Conservation (phyloP, 2,888 invertebrate genomes). For the Aphodius sticticus region DNA sequence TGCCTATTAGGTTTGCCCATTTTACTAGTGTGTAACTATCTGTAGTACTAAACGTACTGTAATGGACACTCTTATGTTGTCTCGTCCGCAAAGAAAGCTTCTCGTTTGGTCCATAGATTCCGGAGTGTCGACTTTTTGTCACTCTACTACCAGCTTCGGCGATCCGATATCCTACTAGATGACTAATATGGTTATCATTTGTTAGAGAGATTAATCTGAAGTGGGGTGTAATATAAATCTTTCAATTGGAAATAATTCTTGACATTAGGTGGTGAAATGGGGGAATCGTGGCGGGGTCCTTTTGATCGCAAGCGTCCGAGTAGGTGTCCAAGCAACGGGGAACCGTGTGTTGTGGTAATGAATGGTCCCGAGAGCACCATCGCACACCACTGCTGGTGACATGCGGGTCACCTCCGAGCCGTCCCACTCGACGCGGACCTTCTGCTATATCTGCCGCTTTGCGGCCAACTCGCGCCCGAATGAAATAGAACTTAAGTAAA, state of each 20-base stretch:
- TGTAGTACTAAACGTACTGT: too few species aligned
- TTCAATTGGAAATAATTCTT: slow-evolving; percentile 14
- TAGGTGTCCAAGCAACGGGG: slow-evolving; percentile 38
- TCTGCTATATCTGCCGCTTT: slow-evolving; percentile 26
- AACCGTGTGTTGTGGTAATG: slow-evolving; percentile 44
- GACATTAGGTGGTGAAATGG: neutral
- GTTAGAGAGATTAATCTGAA: too few species aligned
- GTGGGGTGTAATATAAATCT: too few species aligned
- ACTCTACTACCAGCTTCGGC: too few species aligned
- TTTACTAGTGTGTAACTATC: too few species aligned
- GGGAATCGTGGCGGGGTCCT: neutral
- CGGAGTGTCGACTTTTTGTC: too few species aligned
- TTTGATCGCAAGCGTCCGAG: slow-evolving; percentile 40
- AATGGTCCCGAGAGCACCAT: slow-evolving; percentile 41
- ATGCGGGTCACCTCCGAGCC: slow-evolving; percentile 38
- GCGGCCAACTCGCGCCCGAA: slow-evolving; percentile 19
- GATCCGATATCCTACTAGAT: too few species aligned
- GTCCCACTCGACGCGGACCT: slow-evolving; percentile 17
- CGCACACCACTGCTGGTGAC: slow-evolving; percentile 41
- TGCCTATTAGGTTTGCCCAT: too few species aligned
- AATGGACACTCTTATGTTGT: too few species aligned
- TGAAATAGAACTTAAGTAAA: slow-evolving; percentile 26
- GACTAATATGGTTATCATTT: too few species aligned
- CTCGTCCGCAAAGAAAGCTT: too few species aligned
- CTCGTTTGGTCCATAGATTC: too few species aligned